Evolutionary conservation across 92 coral and sea anemone species (phyloP).

Genomic region (Paragorgia papillata): DNA sequence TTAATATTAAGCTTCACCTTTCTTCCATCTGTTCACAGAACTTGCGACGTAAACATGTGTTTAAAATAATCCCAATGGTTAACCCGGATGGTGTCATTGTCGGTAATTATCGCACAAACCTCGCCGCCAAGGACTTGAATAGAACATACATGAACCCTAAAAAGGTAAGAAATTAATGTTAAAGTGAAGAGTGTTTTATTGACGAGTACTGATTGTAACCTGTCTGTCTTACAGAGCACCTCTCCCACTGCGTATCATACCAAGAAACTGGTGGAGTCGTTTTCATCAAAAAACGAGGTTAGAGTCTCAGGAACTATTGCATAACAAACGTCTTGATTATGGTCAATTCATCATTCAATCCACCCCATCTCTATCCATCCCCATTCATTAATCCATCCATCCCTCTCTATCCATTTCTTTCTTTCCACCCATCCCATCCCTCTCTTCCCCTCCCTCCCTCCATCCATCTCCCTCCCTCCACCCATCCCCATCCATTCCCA

Average conservation of each 20-base stretch:
- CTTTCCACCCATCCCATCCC: too few species aligned
- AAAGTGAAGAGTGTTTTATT: too few species aligned
- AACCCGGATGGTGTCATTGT: conserved; percentile 98
- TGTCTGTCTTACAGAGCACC: conserved; percentile 52
- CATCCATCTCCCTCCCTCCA: too few species aligned
- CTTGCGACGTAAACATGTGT: conserved; percentile 90
- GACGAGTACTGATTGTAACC: too few species aligned
- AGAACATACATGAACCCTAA: conserved; percentile 91
- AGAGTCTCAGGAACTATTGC: not conserved
- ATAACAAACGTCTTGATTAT: not conserved
- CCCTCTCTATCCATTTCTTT: too few species aligned
- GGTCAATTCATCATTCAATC: too few species aligned
- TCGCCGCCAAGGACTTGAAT: conserved; percentile 90
- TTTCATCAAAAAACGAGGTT: conserved; percentile 88
- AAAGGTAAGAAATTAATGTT: conserved; percentile 66
- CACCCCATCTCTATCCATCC: too few species aligned
- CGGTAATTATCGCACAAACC: conserved; percentile 96
- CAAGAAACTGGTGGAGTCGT: conserved; percentile 83
- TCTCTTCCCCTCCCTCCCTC: too few species aligned
- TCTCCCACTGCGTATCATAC: conserved; percentile 95
- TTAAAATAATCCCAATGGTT: conserved; percentile 93
- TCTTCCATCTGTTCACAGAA: conserved; percentile 49
- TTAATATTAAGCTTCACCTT: too few species aligned
- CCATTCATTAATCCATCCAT: too few species aligned
- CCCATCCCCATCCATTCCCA: too few species aligned